phyloP scores from a whole-genome alignment of 2,113 vertebrate species.

The Cryptotis parvus region DNA sequence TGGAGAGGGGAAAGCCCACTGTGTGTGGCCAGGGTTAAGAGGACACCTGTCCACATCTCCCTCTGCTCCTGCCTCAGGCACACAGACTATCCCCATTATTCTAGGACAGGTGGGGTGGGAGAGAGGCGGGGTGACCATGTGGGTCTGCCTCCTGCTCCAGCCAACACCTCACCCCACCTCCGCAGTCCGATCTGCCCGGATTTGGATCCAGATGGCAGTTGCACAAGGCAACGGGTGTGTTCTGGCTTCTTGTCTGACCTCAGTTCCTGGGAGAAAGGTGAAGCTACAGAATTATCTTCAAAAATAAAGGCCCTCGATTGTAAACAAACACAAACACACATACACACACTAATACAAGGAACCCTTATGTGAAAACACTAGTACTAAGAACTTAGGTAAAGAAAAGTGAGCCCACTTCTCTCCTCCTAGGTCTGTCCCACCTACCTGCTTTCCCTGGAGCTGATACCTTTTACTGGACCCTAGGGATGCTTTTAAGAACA shows the following conservation, averaged over 20 bases:
- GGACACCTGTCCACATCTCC: not conserved
- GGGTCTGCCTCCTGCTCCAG: not conserved
- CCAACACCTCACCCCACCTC: not conserved
- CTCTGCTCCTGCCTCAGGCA: not conserved
- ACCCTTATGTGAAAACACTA: not conserved
- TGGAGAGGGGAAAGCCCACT: no score
- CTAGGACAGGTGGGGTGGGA: not conserved
- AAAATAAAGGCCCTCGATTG: constrained; percentile 79
- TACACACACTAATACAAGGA: no score
- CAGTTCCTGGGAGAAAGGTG: constrained; percentile 68
- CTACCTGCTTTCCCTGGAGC: not conserved
- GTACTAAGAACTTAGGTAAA: not conserved
- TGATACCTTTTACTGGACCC: not conserved
- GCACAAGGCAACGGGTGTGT: constrained; percentile 26
- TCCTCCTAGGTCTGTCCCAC: not conserved
- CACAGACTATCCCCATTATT: not conserved
- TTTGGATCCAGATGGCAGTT: not conserved
- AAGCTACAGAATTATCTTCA: constrained; percentile 82
- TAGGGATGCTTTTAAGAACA: not conserved
- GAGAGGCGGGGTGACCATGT: not conserved
- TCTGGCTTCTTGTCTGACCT: constrained; percentile 66
- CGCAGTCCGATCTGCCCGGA: not conserved
- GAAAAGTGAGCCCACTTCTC: not conserved
- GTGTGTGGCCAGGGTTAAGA: no score
- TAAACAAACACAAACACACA: no score